These are phyloP conservation scores for Pterocles gutturalis DNA, from an alignment of 2,113 vertebrate species.

Conservation along the genomic window DNA sequence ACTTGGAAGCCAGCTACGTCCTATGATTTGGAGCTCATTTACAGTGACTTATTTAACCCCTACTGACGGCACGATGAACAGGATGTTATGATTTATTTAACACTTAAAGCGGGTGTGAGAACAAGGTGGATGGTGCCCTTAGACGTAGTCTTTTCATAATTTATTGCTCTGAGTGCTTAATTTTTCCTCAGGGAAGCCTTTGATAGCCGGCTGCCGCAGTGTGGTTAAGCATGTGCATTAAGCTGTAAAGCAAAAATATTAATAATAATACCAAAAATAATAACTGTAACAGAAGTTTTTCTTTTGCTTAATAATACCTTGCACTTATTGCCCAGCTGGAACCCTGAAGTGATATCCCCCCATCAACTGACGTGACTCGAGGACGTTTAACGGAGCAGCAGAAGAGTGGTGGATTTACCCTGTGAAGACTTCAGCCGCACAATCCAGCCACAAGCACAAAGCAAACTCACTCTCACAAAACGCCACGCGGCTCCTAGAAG, in stretches of 20 bases:
- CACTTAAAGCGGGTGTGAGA: constrained; percentile 80
- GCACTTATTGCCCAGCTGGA: background rate
- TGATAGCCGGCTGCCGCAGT: constrained; percentile 62
- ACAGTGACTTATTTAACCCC: constrained; percentile 71
- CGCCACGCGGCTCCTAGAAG: accelerated
- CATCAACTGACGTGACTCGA: background rate
- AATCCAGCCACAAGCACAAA: background rate
- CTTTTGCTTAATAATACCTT: background rate
- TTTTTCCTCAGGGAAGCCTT: constrained; percentile 85
- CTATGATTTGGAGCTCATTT: constrained; percentile 73
- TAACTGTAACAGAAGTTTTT: background rate
- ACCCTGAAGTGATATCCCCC: background rate
- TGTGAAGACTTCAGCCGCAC: background rate
- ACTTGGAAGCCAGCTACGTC: constrained; percentile 71
- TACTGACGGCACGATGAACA: constrained; percentile 82
- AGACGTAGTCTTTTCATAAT: constrained; percentile 82
- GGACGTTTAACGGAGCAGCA: constrained; percentile 2
- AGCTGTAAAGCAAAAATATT: constrained; percentile 40
- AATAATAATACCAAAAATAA: constrained; percentile 34
- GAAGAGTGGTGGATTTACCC: constrained; percentile 14
- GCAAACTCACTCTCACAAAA: constrained; percentile 17
- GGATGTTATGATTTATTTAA: constrained; percentile 92
- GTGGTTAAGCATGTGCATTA: constrained; percentile 61
- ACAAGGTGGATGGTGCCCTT: constrained; percentile 88
- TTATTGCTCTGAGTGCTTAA: constrained; percentile 83